These are phyloP conservation scores for Peribatodes rhomboidaria DNA, from an alignment of 2,888 invertebrate species.

Conservation along the genomic window DNA sequence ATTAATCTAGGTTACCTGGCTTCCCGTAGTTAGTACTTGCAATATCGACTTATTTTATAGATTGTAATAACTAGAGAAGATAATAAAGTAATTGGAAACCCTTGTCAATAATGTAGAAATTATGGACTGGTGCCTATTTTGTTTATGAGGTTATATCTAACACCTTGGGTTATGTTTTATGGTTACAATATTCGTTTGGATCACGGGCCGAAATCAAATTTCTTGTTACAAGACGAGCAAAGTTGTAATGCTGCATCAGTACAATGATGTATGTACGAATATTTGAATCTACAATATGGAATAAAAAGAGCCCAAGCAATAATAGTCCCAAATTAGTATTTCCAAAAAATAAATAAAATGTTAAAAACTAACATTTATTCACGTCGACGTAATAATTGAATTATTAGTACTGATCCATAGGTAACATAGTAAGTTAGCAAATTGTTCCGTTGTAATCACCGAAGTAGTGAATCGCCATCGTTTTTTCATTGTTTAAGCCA, in stretches of 20 bases:
- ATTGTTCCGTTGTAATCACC: slow-evolving; percentile 51
- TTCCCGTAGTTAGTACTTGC: slow-evolving; percentile 55
- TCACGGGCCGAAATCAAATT: too few species aligned
- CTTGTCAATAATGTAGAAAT: neutral
- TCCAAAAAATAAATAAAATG: neutral
- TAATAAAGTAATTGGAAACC: neutral
- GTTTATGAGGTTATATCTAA: neutral
- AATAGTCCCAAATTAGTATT: neutral
- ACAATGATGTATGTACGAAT: too few species aligned
- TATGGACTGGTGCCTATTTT: neutral
- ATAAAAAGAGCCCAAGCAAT: neutral
- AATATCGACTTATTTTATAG: slow-evolving; percentile 36
- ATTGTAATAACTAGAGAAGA: neutral
- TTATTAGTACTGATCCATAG: slow-evolving; percentile 63
- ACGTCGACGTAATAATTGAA: slow-evolving; percentile 23
- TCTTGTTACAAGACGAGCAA: too few species aligned
- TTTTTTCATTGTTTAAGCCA: slow-evolving; percentile 71
- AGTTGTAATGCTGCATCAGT: too few species aligned
- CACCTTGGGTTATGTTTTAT: too few species aligned
- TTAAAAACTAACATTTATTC: neutral
- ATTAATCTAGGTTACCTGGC: slow-evolving; percentile 52
- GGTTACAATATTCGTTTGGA: too few species aligned
- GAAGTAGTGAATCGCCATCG: slow-evolving; percentile 64
- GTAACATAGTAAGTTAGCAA: slow-evolving; percentile 50
- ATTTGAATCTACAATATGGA: too few species aligned